Evolutionary conservation across 2,888 invertebrate species (phyloP).

Genomic region (Clanis bilineata): DNA sequence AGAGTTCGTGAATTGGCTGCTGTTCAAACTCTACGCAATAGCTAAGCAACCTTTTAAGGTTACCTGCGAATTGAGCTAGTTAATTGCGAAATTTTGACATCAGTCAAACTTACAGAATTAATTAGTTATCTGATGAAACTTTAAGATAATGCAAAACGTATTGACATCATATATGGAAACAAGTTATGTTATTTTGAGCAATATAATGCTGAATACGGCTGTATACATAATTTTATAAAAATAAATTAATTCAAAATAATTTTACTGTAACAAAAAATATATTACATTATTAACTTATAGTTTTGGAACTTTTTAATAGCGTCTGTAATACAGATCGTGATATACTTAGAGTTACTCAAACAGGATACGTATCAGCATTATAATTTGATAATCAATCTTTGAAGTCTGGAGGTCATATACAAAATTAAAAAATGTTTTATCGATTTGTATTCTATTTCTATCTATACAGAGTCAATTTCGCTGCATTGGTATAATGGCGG

Average conservation of each 20-base stretch:
- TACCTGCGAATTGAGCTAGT: constrained; percentile 1
- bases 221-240: background rate
- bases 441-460: background rate
- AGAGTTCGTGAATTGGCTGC: background rate
- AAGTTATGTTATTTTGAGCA: background rate
- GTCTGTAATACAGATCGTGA: background rate
- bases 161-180: background rate
- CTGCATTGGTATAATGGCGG: background rate
- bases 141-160: background rate
- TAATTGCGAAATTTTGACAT: background rate
- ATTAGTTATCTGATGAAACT: background rate
- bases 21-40: constrained; percentile 6
- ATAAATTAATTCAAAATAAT: background rate
- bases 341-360: background rate
- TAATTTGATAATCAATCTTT: constrained; percentile 10
- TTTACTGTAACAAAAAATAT: background rate
- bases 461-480: background rate
- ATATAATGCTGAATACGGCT: background rate
- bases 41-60: background rate
- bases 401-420: background rate
- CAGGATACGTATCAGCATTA: background rate
- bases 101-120: background rate
- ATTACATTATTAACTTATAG: background rate
- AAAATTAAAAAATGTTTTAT: constrained; percentile 1
- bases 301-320: background rate